phyloP scores from a whole-genome alignment of 2,113 vertebrate genomes.

The Antennarius striatus region DNA sequence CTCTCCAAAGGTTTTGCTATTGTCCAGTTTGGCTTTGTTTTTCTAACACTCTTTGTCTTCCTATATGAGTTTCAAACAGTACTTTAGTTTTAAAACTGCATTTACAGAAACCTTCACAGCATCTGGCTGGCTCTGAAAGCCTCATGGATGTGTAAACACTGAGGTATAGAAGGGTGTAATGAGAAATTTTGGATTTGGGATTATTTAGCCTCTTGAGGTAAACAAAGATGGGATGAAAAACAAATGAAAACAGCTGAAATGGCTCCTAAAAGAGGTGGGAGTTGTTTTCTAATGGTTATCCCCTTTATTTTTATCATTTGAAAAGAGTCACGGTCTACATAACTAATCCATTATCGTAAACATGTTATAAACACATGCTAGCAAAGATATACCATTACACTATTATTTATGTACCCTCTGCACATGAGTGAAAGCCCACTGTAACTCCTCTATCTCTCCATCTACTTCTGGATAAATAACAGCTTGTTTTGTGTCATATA shows the following conservation, averaged over 20 bases:
- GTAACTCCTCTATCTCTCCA: neutral
- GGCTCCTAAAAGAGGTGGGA: neutral
- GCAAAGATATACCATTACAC: too few relatives aligned
- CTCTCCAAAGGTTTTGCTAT: neutral
- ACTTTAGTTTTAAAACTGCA: too few relatives aligned
- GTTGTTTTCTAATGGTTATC: too few relatives aligned
- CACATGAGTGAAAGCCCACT: neutral
- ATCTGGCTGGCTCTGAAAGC: too few relatives aligned
- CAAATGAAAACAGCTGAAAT: conserved; percentile 9
- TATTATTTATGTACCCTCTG: neutral
- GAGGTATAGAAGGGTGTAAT: conserved; percentile 20
- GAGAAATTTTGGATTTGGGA: conserved; percentile 1
- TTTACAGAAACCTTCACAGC: too few relatives aligned
- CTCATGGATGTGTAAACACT: conserved; percentile 25
- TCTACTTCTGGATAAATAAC: neutral
- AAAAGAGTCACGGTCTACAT: too few relatives aligned
- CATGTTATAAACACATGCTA: too few relatives aligned
- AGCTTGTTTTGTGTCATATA: too few relatives aligned
- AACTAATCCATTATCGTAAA: too few relatives aligned
- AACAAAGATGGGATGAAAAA: neutral
- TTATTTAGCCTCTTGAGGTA: conserved; percentile 2
- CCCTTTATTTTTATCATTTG: too few relatives aligned
- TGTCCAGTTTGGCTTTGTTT: neutral
- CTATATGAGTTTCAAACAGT: too few relatives aligned
- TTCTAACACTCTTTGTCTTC: neutral